Conservation (phyloP, 2,888 invertebrate species). For the Taenaris catops region DNA sequence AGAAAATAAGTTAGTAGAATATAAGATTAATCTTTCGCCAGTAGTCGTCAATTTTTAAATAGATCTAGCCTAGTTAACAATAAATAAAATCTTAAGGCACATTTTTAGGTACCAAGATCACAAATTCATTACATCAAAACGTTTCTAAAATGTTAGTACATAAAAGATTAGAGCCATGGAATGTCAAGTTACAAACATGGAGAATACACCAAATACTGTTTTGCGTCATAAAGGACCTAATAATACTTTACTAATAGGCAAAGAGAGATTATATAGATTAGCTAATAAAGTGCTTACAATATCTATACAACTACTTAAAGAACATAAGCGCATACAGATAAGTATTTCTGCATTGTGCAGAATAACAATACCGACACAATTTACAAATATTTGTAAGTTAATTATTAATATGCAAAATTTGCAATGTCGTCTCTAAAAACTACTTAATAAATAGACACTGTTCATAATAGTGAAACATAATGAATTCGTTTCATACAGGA, state of each 20-base stretch:
- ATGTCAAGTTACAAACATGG: conserved; percentile 56
- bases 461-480: conserved; percentile 39
- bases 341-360: conserved; percentile 80
- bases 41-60: conserved; percentile 66
- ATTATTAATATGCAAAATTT: conserved; percentile 53
- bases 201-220: conserved; percentile 33
- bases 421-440: conserved; percentile 34
- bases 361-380: conserved; percentile 80
- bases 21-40: conserved; percentile 50
- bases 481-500: conserved; percentile 17
- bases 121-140: conserved; percentile 55
- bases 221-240: conserved; percentile 40
- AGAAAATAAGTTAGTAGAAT: conserved; percentile 42
- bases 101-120: conserved; percentile 73
- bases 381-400: conserved; percentile 69
- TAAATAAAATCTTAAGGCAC: conserved; percentile 79
- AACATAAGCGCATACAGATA: conserved; percentile 78
- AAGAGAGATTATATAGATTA: conserved; percentile 45
- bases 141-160: conserved; percentile 39
- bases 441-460: conserved; percentile 72
- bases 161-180: conserved; percentile 60
- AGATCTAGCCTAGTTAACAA: conserved; percentile 73
- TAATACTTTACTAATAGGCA: conserved; percentile 31
- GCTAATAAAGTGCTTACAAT: conserved; percentile 51
- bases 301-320: conserved; percentile 63